These are phyloP conservation scores for Cactoblastis cactorum DNA, from an alignment of 2,888 invertebrate species.

Conservation along the genomic window DNA sequence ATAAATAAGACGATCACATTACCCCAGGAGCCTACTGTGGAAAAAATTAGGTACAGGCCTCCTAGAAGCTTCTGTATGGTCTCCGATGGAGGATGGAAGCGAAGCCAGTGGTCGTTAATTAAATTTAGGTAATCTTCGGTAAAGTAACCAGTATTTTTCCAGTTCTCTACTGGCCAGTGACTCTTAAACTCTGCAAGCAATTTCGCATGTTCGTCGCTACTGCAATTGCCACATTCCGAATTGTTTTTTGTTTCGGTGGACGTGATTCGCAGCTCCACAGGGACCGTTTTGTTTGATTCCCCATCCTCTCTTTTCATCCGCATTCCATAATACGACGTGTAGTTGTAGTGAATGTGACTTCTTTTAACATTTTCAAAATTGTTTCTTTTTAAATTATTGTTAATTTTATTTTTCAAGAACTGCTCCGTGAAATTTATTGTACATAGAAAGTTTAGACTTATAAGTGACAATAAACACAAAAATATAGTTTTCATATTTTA, in stretches of 20 bases:
- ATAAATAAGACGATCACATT: slow-evolving; percentile 85
- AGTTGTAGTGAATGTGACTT: slow-evolving; percentile 8
- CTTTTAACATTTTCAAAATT: slow-evolving; percentile 7
- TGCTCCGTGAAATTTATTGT: slow-evolving; percentile 30
- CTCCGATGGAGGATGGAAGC: slow-evolving; percentile 81
- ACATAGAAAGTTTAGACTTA: slow-evolving; percentile 39
- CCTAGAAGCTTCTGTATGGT: slow-evolving; percentile 80
- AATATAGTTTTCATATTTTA: slow-evolving; percentile 45
- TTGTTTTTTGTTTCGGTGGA: slow-evolving; percentile 31
- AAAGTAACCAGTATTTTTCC: slow-evolving; percentile 78
- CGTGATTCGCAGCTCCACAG: slow-evolving; percentile 29
- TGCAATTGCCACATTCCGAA: slow-evolving; percentile 24
- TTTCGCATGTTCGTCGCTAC: slow-evolving; percentile 37
- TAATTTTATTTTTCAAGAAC: slow-evolving; percentile 3
- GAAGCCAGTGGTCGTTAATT: slow-evolving; percentile 86
- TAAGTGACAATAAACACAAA: slow-evolving; percentile 32
- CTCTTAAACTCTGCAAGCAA: slow-evolving; percentile 54
- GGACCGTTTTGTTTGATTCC: slow-evolving; percentile 26
- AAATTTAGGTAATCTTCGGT: slow-evolving; percentile 76
- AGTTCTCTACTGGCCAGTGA: slow-evolving; percentile 65
- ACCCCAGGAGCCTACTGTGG: slow-evolving; percentile 83
- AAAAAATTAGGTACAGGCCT: slow-evolving; percentile 80
- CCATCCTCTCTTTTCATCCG: slow-evolving; percentile 28
- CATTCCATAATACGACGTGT: slow-evolving; percentile 1
- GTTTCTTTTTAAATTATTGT: slow-evolving; percentile 3